phyloP scores from a whole-genome alignment of 2,888 invertebrate species.

The Drosophila austrosaltans region DNA sequence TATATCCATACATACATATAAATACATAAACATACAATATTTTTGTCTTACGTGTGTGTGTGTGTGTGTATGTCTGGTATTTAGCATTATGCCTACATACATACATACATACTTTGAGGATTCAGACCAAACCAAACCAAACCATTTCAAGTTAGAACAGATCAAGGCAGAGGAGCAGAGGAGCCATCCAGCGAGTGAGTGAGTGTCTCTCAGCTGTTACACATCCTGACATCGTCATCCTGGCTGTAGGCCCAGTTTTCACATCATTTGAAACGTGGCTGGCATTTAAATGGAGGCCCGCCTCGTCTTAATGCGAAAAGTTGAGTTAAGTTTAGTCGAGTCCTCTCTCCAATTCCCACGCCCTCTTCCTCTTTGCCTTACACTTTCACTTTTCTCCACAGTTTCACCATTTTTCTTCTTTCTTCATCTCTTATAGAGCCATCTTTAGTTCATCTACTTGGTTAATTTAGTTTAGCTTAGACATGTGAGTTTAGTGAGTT shows the following conservation, averaged over 20 bases:
- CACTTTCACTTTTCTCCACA: conserved; percentile 8
- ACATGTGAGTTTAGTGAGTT: conserved; percentile 51
- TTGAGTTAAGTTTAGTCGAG: conserved; percentile 18
- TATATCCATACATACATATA: not conserved
- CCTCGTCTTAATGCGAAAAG: conserved; percentile 51
- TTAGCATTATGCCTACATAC: not conserved
- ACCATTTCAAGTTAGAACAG: not conserved
- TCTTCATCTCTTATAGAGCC: not conserved
- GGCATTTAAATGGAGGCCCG: conserved; percentile 60
- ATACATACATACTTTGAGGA: not conserved
- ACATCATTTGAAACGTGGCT: conserved; percentile 67
- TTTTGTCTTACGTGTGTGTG: conserved; percentile 3
- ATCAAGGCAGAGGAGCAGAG: not conserved
- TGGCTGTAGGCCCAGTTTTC: conserved; percentile 60
- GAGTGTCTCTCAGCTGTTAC: conserved; percentile 17
- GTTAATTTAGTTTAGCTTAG: conserved; percentile 60
- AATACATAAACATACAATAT: conserved; percentile 9
- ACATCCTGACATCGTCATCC: conserved; percentile 14
- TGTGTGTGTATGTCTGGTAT: conserved; percentile 1
- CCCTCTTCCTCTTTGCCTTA: not conserved
- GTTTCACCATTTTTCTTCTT: conserved; percentile 4
- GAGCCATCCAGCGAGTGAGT: not conserved
- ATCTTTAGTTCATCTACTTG: conserved; percentile 53
- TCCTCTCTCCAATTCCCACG: conserved; percentile 8
- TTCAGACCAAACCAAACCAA: not conserved